These are phyloP conservation scores for Asobara japonica DNA, from an alignment of 1,140 invertebrate genomes.

Conservation along the genomic window DNA sequence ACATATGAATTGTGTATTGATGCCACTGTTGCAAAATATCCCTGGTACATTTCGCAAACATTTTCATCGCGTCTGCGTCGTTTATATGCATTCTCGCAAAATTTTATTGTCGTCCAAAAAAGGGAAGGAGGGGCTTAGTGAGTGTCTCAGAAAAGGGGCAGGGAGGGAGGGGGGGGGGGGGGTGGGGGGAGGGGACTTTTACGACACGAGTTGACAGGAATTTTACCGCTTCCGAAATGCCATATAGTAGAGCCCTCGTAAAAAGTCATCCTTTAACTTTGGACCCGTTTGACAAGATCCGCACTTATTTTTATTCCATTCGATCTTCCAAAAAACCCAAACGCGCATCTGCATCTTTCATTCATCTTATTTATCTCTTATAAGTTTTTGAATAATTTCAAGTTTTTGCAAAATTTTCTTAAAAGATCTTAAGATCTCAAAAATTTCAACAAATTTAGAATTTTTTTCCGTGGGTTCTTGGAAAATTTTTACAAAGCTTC, in stretches of 20 bases:
- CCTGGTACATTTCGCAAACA: neutral
- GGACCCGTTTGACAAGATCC: neutral
- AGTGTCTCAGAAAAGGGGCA: neutral
- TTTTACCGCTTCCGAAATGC: conserved; percentile 53
- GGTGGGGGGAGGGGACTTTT: conserved; percentile 32
- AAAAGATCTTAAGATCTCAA: too few species aligned
- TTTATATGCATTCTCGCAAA: neutral
- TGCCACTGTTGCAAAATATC: conserved; percentile 5
- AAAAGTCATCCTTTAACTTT: conserved; percentile 33
- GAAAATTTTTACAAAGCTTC: too few species aligned
- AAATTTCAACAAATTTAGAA: too few species aligned
- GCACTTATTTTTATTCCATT: neutral
- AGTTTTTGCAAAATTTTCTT: too few species aligned
- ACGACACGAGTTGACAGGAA: conserved; percentile 51
- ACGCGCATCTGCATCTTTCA: neutral
- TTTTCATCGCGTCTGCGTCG: neutral
- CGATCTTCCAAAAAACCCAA: neutral
- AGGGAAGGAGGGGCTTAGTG: neutral
- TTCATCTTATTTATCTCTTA: neutral
- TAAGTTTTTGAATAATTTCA: too few species aligned
- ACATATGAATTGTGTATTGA: neutral
- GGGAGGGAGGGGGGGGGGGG: neutral
- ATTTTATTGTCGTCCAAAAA: conserved; percentile 13
- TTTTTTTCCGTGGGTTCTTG: too few species aligned
- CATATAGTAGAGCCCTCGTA: conserved; percentile 42